phyloP scores from a whole-genome alignment of 2,797 vertebrate genomes.

The Lerista edwardsae region DNA sequence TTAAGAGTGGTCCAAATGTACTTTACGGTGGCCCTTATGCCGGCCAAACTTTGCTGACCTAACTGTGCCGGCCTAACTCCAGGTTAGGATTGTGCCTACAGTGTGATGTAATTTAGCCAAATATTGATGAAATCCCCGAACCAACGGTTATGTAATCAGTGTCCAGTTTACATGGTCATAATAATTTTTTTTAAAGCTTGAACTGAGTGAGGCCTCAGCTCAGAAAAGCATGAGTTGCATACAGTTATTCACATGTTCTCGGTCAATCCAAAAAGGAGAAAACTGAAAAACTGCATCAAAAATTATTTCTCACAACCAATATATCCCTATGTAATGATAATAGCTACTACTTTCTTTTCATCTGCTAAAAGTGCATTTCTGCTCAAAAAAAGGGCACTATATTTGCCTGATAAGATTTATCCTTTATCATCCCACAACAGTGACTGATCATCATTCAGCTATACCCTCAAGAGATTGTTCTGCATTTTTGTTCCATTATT shows the following conservation, averaged over 20 bases:
- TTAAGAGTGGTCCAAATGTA: too few relatives aligned
- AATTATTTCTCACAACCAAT: constrained; percentile 10
- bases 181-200: neutral
- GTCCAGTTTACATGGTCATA: neutral
- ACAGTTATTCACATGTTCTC: neutral
- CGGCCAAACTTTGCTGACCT: too few relatives aligned
- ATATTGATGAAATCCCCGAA: neutral
- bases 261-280: neutral
- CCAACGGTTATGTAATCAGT: neutral
- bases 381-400: neutral
- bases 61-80: too few relatives aligned
- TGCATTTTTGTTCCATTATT: constrained; percentile 22
- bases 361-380: neutral
- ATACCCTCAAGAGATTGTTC: constrained; percentile 22
- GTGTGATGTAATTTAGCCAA: neutral
- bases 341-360: constrained; percentile 9
- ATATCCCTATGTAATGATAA: neutral
- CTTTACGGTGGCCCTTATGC: too few relatives aligned
- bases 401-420: neutral
- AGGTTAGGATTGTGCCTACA: too few relatives aligned
- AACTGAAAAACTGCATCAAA: neutral
- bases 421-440: neutral
- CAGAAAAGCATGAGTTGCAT: neutral
- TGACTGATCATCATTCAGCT: constrained; percentile 13
- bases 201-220: constrained; percentile 14